Base-by-base conservation (phyloP, 2,888 invertebrate genomes). In the Phyllotreta cruciferae region DNA sequence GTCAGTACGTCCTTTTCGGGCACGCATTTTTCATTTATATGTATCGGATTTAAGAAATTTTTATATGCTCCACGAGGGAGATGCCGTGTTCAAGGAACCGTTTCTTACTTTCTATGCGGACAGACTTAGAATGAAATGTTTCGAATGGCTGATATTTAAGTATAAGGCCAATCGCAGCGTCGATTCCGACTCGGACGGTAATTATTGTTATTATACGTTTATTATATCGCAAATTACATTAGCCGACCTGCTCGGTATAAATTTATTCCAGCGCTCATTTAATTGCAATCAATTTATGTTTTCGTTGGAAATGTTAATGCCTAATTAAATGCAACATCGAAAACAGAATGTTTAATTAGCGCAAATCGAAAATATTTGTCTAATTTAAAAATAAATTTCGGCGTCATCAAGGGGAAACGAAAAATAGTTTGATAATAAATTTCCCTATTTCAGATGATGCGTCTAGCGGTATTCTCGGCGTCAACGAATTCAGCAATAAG, bases 401-500 rank as follows among this genome's bases (percentile, higher is more conserved):
- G n/a, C n/a, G n/a, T n/a, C n/a, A n/a, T n/a, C n/a, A n/a, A n/a
- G n/a, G n/a, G n/a, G n/a, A n/a, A n/a, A n/a, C n/a, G n/a, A n/a
- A n/a, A n/a, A n/a, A n/a, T n/a, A n/a, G n/a, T n/a, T n/a, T n/a
- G n/a, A n/a, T n/a, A n/a, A n/a, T n/a, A n/a, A n/a, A n/a, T n/a
- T n/a, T n/a, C n/a, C n/a, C n/a, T n/a, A n/a, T 81, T 81, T 10
- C 83, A 92, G 93, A 86, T 75, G 85, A 90, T 69, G 86, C 86
- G 74, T 85, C 90, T 69, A 87, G 86, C 76, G 88, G 88, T 73
- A 85, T 93, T 77, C 79, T 94, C 72, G 94, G 94, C 36, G 80
- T 93, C 63, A 85, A 89, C 13, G 94, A 94, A 73, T 86, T 94
- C 71, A 90, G 91, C 75, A 88, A 90, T 81, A 87, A 87, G 77